Evolutionary conservation across 2,888 invertebrate genomes (phyloP).

Genomic region (Thymelicus acteon): DNA sequence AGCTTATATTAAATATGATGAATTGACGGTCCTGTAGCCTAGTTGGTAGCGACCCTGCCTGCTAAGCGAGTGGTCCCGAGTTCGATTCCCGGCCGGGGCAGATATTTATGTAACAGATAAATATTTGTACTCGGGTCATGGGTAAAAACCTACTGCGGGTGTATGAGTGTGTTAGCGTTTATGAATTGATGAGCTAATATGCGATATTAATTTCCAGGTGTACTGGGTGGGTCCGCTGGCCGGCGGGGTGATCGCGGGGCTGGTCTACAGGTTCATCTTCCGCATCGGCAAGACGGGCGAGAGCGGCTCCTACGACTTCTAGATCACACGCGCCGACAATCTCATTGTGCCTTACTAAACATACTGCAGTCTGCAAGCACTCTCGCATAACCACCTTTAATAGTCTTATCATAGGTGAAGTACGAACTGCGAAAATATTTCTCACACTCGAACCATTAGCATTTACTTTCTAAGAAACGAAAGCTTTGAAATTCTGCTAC

Average conservation of each 20-base stretch:
- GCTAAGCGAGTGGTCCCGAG: too few species aligned
- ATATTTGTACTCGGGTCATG: too few species aligned
- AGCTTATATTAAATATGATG: too few species aligned
- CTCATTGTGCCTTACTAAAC: constrained; percentile 35
- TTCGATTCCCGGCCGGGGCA: too few species aligned
- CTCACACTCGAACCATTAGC: not conserved
- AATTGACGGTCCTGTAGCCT: too few species aligned
- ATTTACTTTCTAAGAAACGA: constrained; percentile 22
- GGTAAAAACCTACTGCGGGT: too few species aligned
- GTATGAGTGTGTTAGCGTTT: too few species aligned
- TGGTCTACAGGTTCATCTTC: constrained; percentile 89
- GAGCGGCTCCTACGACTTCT: constrained; percentile 92
- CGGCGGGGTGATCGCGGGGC: constrained; percentile 90
- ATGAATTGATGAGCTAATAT: not conserved
- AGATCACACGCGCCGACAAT: constrained; percentile 43
- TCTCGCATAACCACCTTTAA: constrained; percentile 26
- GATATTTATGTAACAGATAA: too few species aligned
- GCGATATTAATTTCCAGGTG: constrained; percentile 75
- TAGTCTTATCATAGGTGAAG: not conserved
- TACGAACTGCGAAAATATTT: not conserved
- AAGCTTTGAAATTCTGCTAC: not conserved
- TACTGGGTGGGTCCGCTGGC: constrained; percentile 95
- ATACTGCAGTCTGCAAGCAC: constrained; percentile 17
- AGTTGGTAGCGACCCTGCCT: too few species aligned
- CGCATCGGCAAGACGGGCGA: constrained; percentile 90